Percentiles rank a stretch among this genome's conserved stretches.
phyloP scores from a whole-genome alignment of 2,888 invertebrate genomes.

The Sphaeridia pumilis region DNA sequence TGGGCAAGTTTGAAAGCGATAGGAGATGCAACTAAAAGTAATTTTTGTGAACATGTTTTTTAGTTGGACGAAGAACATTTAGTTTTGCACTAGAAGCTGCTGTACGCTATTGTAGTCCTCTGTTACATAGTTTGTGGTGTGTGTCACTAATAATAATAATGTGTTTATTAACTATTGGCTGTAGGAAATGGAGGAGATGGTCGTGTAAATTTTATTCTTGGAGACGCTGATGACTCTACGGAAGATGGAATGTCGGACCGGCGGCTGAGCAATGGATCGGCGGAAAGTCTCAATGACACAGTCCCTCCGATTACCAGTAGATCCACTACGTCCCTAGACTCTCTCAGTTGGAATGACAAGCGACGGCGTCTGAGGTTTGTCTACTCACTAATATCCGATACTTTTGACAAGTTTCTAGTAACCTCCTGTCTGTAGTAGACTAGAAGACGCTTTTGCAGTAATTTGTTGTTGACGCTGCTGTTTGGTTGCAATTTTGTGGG shows the following conservation, averaged over 20 bases:
- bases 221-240: conserved; percentile 27
- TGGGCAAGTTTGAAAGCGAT: no score
- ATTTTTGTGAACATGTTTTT: no score
- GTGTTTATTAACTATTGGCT: no score
- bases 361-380: conserved; percentile 27
- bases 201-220: conserved; percentile 35
- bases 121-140: no score
- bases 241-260: conserved; percentile 18
- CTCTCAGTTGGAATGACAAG: conserved; percentile 21
- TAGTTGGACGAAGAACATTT: no score
- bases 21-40: no score
- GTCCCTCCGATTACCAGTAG: conserved; percentile 14
- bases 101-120: no score
- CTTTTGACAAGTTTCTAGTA: background rate
- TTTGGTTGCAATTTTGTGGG: no score
- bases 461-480: no score
- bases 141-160: conserved; percentile 3
- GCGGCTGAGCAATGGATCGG: conserved; percentile 17
- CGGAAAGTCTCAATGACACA: conserved; percentile 17
- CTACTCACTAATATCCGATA: background rate
- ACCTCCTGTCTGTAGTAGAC: background rate
- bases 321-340: conserved; percentile 12
- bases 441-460: no score
- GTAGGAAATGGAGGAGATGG: conserved; percentile 17
- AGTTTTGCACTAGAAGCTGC: no score